These are phyloP conservation scores for Caenorhabditis sp. DNA, from an alignment of 2,888 invertebrate species.

Conservation along the genomic window DNA sequence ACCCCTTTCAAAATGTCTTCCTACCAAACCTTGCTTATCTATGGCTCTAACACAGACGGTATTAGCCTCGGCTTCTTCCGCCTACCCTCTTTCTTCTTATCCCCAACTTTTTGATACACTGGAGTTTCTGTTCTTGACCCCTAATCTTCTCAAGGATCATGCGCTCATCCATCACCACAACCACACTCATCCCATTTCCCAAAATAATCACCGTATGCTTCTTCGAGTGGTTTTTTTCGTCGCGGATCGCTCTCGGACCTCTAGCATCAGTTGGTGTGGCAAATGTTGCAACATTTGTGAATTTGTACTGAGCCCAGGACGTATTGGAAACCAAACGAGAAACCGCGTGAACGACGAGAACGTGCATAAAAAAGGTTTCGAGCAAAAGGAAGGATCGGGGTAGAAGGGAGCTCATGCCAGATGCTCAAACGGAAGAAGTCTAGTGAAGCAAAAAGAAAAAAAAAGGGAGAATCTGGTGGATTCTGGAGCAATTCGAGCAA, in stretches of 20 bases:
- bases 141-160: slow-evolving; percentile 31
- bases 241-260: neutral
- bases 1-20: neutral
- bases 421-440: slow-evolving; percentile 45
- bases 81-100: slow-evolving; percentile 1
- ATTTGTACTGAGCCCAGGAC: slow-evolving; percentile 2
- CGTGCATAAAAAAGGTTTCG: slow-evolving; percentile 49
- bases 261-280: slow-evolving; percentile 44
- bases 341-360: slow-evolving; percentile 19
- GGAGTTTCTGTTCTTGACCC: slow-evolving; percentile 32
- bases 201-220: slow-evolving; percentile 55
- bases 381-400: neutral
- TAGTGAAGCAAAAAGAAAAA: slow-evolving; percentile 16
- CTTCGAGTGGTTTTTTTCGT: slow-evolving; percentile 7
- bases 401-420: slow-evolving; percentile 55
- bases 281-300: slow-evolving; percentile 48
- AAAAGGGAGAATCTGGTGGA: neutral
- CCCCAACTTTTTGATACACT: slow-evolving; percentile 4
- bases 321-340: slow-evolving; percentile 10
- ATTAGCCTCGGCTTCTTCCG: neutral
- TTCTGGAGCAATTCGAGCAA: neutral
- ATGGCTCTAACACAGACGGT: neutral
- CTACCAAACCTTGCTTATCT: neutral
- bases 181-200: slow-evolving; percentile 48
- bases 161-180: slow-evolving; percentile 55